phyloP scores from a whole-genome alignment of 1,140 invertebrate genomes.

The Macrobrachium nipponense region DNA sequence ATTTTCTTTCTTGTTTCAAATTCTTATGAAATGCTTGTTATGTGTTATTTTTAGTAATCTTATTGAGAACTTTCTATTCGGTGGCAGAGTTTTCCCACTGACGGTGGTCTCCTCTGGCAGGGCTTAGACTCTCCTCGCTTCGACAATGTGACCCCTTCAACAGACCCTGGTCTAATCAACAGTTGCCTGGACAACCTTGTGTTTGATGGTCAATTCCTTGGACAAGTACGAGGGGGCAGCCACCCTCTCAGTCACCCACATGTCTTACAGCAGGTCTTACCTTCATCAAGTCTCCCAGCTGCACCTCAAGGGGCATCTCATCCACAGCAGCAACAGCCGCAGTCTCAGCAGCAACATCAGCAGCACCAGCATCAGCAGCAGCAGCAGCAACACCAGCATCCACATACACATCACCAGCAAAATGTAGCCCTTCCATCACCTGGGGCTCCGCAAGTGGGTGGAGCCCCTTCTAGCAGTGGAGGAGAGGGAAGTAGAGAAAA shows the following conservation, averaged over 20 bases:
- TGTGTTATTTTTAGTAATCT: constrained; percentile 17
- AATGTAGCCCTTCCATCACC: constrained; percentile 54
- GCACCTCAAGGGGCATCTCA: constrained; percentile 42
- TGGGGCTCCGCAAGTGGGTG: constrained; percentile 47
- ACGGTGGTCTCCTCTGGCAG: constrained; percentile 56
- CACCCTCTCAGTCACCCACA: constrained; percentile 52
- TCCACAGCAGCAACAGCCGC: constrained; percentile 31
- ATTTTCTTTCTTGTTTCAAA: no score
- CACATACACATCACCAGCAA: constrained; percentile 30
- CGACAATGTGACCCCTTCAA: constrained; percentile 60
- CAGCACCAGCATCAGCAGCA: constrained; percentile 23
- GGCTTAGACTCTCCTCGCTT: constrained; percentile 61
- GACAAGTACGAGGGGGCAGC: constrained; percentile 51
- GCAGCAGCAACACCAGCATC: constrained; percentile 29
- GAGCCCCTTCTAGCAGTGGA: constrained; percentile 39
- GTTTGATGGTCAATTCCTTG: constrained; percentile 57
- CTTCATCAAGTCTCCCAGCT: constrained; percentile 32
- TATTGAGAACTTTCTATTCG: constrained; percentile 33
- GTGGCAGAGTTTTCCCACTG: constrained; percentile 52
- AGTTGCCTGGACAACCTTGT: constrained; percentile 54
- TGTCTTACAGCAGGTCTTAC: constrained; percentile 53
- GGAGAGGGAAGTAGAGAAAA: constrained; percentile 43
- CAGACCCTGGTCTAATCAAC: constrained; percentile 56
- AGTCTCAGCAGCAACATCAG: constrained; percentile 5
- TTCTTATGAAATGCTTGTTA: not conserved